Percentiles rank a stretch among this genome's conserved stretches.
Evolutionary conservation across 1,140 invertebrate genomes (phyloP).

Genomic region (Drosophila nigrodunni): DNA sequence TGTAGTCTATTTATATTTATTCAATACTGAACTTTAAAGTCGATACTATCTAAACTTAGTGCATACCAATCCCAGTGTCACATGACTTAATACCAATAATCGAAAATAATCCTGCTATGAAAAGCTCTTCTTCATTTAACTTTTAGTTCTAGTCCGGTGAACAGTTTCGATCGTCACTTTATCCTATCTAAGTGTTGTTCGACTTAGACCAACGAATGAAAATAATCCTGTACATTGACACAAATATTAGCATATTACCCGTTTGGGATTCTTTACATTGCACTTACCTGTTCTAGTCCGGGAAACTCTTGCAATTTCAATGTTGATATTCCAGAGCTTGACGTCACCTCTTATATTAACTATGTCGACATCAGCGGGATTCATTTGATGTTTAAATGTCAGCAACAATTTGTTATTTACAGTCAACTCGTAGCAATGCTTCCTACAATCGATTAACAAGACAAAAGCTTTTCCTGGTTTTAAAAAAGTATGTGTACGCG

Average conservation of each 20-base stretch:
- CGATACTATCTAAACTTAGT: neutral
- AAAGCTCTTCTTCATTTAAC: no score
- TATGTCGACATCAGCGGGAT: slow-evolving; percentile 71
- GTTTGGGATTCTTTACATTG: neutral
- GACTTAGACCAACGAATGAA: neutral
- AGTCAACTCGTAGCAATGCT: slow-evolving; percentile 79
- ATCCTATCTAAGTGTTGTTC: neutral
- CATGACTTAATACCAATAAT: no score
- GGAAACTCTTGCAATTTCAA: slow-evolving; percentile 26
- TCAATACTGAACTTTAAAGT: neutral
- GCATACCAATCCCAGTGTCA: no score
- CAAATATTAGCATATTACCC: no score
- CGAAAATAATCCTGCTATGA: no score
- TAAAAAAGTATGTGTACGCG: slow-evolving; percentile 77
- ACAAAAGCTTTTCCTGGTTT: slow-evolving; percentile 81
- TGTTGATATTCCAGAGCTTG: slow-evolving; percentile 54
- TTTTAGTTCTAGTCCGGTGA: no score
- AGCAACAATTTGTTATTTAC: slow-evolving; percentile 79
- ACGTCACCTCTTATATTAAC: slow-evolving; percentile 85
- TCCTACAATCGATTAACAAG: slow-evolving; percentile 72
- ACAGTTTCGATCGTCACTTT: neutral
- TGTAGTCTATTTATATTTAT: neutral
- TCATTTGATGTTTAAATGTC: slow-evolving; percentile 76
- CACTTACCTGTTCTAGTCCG: slow-evolving; percentile 4
- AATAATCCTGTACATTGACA: neutral